Base-by-base conservation (phyloP, 2,888 invertebrate species). In the Nomada lathburiana region DNA sequence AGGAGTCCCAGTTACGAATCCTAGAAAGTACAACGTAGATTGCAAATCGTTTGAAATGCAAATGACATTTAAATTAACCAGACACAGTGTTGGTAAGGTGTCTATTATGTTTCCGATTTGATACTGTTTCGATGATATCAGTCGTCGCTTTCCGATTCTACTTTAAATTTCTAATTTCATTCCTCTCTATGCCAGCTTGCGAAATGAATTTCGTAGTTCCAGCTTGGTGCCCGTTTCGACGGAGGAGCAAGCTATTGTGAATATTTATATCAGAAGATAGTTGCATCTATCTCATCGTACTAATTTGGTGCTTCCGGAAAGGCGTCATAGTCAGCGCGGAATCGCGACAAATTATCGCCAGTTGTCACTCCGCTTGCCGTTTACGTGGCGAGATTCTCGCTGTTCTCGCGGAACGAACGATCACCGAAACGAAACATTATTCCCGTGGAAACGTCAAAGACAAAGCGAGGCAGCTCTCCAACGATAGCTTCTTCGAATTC, bases 271-370 rank as follows among this genome's bases (percentile, higher is more conserved):
- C 89, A 85, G 73, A 80, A 86, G 89, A 89, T 89, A 89, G 84
- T 85, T 76, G 73, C 82, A 77, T 78, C 80, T 89, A 89, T 89
- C 89, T 84, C 84, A 63, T 88, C 86, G 88, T 89, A 88, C 89
- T 82, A 89, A 89, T 89, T 89, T 89, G 84, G 81, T 76, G 86
- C 76, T 88, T 89, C 89, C 89, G 89, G 88, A 89, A 87, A 78
- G 84, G 70, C 89, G 82, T 83, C 85, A 80, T 76, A 84, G 75
- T 50, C 73, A 69, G 78, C 71, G 72, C 72, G 67, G 72, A 86
- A 86, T 86, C 80, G 72, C 84, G 81, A 59, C 67, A 3, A 78
- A 77, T 87, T 87, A 87, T 87, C 88, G 44, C 72, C 59, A 47
- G 65, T 77, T 80, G 77, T 80, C 76, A 76, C 71, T 73, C 69